Percentiles rank a stretch among this genome's conserved stretches.
phyloP scores from a whole-genome alignment of 2,888 invertebrate species.

The Mesorhabditis sp. region DNA sequence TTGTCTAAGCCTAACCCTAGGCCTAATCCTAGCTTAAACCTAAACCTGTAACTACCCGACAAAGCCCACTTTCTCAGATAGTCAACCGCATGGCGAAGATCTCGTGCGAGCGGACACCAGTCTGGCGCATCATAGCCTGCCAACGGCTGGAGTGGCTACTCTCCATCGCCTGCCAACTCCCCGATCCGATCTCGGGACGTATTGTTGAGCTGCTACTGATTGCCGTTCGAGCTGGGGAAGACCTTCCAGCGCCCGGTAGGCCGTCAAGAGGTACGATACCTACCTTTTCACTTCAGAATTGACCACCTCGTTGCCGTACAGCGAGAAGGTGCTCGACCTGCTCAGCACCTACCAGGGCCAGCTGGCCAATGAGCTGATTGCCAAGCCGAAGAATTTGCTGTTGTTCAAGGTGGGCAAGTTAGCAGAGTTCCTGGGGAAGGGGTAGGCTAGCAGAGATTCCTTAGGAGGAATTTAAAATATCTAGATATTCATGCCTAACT shows the following conservation, averaged over 20 bases:
- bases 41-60: constrained; percentile 15
- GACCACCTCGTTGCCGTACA: not conserved
- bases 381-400: not conserved
- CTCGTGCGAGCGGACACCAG: not conserved
- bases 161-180: constrained; percentile 22
- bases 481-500: not conserved
- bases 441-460: not conserved
- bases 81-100: constrained; percentile 21
- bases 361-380: constrained; percentile 6
- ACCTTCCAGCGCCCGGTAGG: not conserved
- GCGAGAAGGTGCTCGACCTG: too few species aligned
- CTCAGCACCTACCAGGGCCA: not conserved
- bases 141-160: constrained; percentile 26
- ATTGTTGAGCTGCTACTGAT: constrained; percentile 29
- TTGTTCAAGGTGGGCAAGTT: constrained; percentile 1
- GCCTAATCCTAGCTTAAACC: too few species aligned
- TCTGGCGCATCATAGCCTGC: not conserved
- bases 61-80: constrained; percentile 22
- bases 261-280: not conserved
- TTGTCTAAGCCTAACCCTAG: constrained; percentile 9
- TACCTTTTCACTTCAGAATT: not conserved
- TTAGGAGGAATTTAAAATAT: not conserved
- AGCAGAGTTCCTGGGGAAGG: too few species aligned
- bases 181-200: constrained; percentile 24
- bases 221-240: constrained; percentile 21